Conservation (phyloP, 1,140 invertebrate species). For the Trypoxylus dichotomus region DNA sequence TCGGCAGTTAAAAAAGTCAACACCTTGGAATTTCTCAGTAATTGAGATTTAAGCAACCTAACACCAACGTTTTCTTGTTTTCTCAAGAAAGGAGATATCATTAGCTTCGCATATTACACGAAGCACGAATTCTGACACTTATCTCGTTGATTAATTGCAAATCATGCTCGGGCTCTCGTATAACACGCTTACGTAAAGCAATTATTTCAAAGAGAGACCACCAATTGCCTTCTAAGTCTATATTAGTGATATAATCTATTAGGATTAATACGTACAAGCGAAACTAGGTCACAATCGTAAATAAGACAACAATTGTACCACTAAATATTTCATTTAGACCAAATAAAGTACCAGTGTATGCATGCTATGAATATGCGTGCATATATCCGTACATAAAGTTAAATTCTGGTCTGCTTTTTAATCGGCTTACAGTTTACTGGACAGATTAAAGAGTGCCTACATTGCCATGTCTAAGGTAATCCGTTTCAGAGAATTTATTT, state of each 20-base stretch:
- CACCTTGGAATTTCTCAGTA: too few relatives aligned
- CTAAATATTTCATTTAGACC: neutral
- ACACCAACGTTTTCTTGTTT: too few relatives aligned
- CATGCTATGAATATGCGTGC: too few relatives aligned
- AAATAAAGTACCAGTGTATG: neutral
- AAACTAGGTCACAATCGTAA: neutral
- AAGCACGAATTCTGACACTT: too few relatives aligned
- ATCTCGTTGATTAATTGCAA: neutral
- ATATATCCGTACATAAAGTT: neutral
- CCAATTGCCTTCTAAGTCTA: neutral
- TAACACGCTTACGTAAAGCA: neutral
- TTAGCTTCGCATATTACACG: too few relatives aligned
- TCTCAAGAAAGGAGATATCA: too few relatives aligned
- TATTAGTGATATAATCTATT: neutral
- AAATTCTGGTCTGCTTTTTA: neutral
- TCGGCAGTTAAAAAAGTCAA: too few relatives aligned
- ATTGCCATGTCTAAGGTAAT: neutral
- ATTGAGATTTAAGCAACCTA: too few relatives aligned
- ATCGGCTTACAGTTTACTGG: neutral
- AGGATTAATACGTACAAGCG: neutral
- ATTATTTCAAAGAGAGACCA: neutral
- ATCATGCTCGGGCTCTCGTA: neutral
- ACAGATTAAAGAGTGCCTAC: neutral
- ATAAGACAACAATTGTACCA: neutral
- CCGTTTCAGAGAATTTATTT: neutral